Percentiles rank a stretch among this genome's conserved stretches.
These are phyloP conservation scores for Oeneis ivallda DNA, from an alignment of 2,888 invertebrate species.

Conservation along the genomic window DNA sequence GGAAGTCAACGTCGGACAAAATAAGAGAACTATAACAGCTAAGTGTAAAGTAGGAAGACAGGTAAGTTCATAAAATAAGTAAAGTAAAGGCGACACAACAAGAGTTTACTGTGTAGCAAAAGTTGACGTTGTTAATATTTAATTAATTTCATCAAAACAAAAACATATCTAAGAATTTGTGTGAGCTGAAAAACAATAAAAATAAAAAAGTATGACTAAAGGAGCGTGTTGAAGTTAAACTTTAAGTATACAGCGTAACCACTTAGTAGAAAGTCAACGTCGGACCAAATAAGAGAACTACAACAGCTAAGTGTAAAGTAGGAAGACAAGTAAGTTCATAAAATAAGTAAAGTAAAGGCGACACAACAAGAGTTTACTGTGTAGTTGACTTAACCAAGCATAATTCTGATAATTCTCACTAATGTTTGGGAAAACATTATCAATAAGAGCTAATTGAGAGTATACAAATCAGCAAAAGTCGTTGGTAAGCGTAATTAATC, in stretches of 20 bases:
- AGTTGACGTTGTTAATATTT: no score
- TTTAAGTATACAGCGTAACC: background rate
- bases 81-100: slow-evolving; percentile 6
- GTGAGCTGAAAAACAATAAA: background rate
- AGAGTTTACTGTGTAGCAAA: background rate
- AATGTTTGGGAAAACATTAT: no score
- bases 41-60: background rate
- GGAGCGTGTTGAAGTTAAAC: background rate
- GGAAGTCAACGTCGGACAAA: background rate
- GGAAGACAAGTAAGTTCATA: background rate
- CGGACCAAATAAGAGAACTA: background rate
- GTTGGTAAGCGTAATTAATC: no score
- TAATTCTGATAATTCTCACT: no score
- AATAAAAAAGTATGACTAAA: background rate
- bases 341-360: slow-evolving; percentile 6
- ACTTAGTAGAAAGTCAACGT: background rate
- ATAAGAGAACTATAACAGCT: background rate
- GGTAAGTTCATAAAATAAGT: slow-evolving; percentile 1
- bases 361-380: slow-evolving; percentile 4
- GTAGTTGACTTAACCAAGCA: no score
- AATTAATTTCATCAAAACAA: no score
- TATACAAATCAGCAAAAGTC: no score
- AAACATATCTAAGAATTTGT: no score
- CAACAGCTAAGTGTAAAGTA: background rate
- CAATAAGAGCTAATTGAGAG: no score